Evolutionary conservation across 1,140 invertebrate species (phyloP).

Genomic region (Carposina sasakii): DNA sequence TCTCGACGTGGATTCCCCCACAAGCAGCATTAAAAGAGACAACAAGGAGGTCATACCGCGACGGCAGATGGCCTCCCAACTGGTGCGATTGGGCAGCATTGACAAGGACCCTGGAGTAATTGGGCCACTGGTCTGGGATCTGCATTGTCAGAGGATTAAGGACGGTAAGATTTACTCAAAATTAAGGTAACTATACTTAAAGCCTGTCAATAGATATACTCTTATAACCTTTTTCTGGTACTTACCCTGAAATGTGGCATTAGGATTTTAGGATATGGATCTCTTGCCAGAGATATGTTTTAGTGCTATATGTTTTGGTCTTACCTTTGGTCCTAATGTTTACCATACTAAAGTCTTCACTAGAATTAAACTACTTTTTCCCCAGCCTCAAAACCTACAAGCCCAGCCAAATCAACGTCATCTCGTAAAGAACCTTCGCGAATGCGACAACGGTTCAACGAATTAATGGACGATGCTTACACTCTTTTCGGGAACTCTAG

Average conservation of each 20-base stretch:
- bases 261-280: no score
- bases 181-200: neutral
- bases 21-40: conserved; percentile 25
- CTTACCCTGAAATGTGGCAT: no score
- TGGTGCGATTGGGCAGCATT: conserved; percentile 73
- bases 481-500: conserved; percentile 58
- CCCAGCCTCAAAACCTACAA: conserved; percentile 45
- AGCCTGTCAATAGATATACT: no score
- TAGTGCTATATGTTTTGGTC: no score
- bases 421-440: conserved; percentile 38
- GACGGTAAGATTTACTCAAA: conserved; percentile 38
- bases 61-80: conserved; percentile 53
- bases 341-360: neutral
- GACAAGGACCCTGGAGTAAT: conserved; percentile 87
- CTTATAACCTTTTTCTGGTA: no score
- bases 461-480: conserved; percentile 64
- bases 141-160: conserved; percentile 73
- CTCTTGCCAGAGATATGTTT: no score
- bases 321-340: no score
- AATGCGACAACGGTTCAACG: conserved; percentile 65
- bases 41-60: conserved; percentile 38
- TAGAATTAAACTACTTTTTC: no score
- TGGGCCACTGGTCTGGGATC: conserved; percentile 86
- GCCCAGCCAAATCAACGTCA: conserved; percentile 29
- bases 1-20: conserved; percentile 74